Conservation (phyloP, 2,113 vertebrate species). For the Dendropsophus ebraccatus region DNA sequence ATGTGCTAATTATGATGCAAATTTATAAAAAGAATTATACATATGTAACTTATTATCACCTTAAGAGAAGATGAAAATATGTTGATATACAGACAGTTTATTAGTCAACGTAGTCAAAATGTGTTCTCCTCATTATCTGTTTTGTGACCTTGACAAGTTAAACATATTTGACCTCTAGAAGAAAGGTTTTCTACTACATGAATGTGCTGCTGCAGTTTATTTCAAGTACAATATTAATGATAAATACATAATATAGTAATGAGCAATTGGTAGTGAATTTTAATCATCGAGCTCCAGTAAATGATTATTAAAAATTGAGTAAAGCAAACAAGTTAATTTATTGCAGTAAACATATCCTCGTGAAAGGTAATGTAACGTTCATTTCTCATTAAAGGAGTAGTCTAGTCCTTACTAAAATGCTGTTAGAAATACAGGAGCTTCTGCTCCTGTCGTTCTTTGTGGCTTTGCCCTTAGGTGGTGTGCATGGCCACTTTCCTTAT, state of each 20-base stretch:
- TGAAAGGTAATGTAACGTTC: neutral
- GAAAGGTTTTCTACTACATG: neutral
- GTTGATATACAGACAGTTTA: neutral
- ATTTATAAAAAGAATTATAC: too few relatives aligned
- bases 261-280: too few relatives aligned
- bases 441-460: too few relatives aligned
- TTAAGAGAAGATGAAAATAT: neutral
- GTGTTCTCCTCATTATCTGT: neutral
- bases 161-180: neutral
- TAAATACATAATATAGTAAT: neutral
- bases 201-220: neutral
- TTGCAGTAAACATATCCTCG: neutral
- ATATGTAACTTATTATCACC: too few relatives aligned
- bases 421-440: too few relatives aligned
- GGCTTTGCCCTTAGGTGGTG: too few relatives aligned
- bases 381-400: too few relatives aligned
- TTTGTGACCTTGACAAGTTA: neutral
- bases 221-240: neutral
- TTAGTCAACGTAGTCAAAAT: neutral
- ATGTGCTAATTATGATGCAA: too few relatives aligned
- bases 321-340: neutral
- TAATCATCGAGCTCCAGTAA: neutral
- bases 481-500: too few relatives aligned
- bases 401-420: too few relatives aligned
- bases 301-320: neutral